Evolutionary conservation across 2,797 vertebrate species (phyloP).

Genomic region (Coccyzus lansbergi): DNA sequence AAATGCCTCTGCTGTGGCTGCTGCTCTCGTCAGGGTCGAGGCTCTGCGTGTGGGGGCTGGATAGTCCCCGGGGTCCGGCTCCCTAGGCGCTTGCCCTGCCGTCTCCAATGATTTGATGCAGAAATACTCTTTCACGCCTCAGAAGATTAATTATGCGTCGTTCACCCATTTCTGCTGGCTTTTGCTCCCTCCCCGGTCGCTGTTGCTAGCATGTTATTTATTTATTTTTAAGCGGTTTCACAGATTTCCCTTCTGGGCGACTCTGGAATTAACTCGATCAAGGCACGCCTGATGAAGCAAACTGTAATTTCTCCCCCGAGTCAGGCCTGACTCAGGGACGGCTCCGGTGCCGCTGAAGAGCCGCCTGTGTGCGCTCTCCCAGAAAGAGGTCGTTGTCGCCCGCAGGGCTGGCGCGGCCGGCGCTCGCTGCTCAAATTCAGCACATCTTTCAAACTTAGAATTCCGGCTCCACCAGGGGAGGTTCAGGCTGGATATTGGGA

Average conservation of each 20-base stretch:
- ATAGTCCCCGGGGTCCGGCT: background rate
- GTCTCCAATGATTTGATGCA: background rate
- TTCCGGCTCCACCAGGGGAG: background rate
- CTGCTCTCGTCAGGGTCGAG: background rate
- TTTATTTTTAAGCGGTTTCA: slow-evolving; percentile 32
- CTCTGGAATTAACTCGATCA: slow-evolving; percentile 71
- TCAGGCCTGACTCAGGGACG: slow-evolving; percentile 10
- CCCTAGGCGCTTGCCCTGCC: background rate
- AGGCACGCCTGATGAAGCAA: slow-evolving; percentile 65
- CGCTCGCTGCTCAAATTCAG: background rate
- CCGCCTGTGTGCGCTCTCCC: slow-evolving; percentile 28
- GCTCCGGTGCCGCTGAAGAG: background rate
- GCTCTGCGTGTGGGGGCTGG: background rate
- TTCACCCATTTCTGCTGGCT: background rate
- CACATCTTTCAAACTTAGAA: background rate
- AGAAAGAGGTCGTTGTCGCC: slow-evolving; percentile 67
- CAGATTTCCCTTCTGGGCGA: slow-evolving; percentile 71
- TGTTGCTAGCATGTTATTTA: background rate
- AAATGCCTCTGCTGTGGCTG: background rate
- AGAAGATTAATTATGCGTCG: background rate
- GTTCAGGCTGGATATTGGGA: too few relatives aligned
- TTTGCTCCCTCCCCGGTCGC: background rate
- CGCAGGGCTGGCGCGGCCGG: background rate
- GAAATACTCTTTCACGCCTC: slow-evolving; percentile 24
- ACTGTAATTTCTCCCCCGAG: slow-evolving; percentile 42